A percentile compares a stretch with the other conserved stretches of the same genome.
phyloP scores from a whole-genome alignment of 2,888 invertebrate genomes.

The Taphrorychus bicolor region DNA sequence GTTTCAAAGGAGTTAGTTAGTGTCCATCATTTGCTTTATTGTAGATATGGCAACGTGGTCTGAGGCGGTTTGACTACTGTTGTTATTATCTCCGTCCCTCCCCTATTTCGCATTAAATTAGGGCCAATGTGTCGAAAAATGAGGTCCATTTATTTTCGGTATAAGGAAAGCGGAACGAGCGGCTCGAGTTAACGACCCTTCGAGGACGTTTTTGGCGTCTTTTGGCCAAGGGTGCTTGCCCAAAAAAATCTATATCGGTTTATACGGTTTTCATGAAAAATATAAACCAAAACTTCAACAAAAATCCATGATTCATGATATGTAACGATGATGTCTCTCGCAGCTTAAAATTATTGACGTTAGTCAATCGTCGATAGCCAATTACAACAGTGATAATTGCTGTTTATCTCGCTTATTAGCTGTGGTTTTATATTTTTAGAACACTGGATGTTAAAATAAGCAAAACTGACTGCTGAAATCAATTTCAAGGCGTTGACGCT shows the following conservation, averaged over 20 bases:
- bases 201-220: neutral
- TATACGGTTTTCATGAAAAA: neutral
- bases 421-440: constrained; percentile 8
- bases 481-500: too few species aligned
- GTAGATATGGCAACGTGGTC: neutral
- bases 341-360: neutral
- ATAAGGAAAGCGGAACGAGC: constrained; percentile 14
- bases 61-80: constrained; percentile 5
- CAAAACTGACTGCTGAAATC: neutral
- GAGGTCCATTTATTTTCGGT: constrained; percentile 19
- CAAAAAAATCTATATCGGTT: too few species aligned
- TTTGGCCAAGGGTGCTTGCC: neutral
- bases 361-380: constrained; percentile 15
- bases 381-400: constrained; percentile 28
- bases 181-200: constrained; percentile 12
- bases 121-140: constrained; percentile 49
- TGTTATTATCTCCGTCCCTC: constrained; percentile 28
- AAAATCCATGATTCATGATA: neutral
- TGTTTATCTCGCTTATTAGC: constrained; percentile 14
- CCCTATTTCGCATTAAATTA: constrained; percentile 46
- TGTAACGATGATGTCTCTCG: neutral
- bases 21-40: neutral
- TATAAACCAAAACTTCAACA: neutral
- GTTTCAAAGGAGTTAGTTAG: neutral
- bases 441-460: neutral